Base-by-base conservation (phyloP, 2,797 vertebrate species). In the Paguma larvata region DNA sequence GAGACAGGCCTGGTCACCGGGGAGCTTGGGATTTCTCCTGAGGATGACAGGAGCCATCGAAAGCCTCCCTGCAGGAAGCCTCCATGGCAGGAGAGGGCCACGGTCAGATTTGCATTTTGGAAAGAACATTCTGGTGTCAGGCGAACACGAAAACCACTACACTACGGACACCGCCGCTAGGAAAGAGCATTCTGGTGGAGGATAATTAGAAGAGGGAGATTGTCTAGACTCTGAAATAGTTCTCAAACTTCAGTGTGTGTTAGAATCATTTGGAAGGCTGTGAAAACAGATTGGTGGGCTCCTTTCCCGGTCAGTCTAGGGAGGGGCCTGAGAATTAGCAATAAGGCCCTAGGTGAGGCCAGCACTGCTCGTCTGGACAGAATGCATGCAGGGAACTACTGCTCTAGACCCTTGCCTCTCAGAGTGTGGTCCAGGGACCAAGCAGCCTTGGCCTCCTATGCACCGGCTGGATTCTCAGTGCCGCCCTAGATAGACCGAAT, bases 181-280 rank as follows among this genome's bases (percentile, higher is more conserved):
- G 59, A 77, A 90, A 90, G 51, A 88, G n/a, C 30, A 41, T 1
- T 70, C 53, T 85, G 30, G 27, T 72, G 41, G 79, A 38, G 34
- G 92, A 79, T n/a, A 85, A 95, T 83, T 79, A 70, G 51, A 63
- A 80, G 53, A 89, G 23, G 4, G 8, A 91, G 56, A 72, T 15
- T 72, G 32, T 90, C 34, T 82, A 83, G 75, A 77, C 38, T 80
- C 34, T 85, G 65, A 15, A 87, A 27, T 13, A 85, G 89, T 67
- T 85, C 62, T 68, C 48, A 62, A 88, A 85, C 30, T 62, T 38
- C 3, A 18, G 27, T 38, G 56, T 19, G 25, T 88, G 2, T 90
- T 62, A 92, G 48, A 94, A 38, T 94, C 63, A 85, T 25, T 32
- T 34, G n/a, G 70, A 95, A 70, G n/a, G n/a, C 30, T 92, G 41